Evolutionary conservation across 1,140 invertebrate species (phyloP).

Genomic region (Glomeris maerens): DNA sequence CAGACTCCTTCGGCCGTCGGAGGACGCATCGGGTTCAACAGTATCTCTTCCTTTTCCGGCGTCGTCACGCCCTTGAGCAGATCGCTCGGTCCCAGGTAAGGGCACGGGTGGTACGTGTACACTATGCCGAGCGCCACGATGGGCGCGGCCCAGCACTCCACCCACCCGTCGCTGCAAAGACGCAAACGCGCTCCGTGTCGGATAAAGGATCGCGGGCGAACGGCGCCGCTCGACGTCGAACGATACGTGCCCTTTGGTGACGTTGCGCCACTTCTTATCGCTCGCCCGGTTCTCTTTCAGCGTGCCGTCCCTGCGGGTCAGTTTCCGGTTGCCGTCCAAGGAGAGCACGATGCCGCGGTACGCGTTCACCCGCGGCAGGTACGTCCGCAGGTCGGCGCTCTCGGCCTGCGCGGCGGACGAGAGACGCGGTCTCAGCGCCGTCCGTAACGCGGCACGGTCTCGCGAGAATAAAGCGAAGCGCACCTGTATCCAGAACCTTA

Average conservation of each 20-base stretch:
- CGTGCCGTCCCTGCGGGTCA: constrained; percentile 56
- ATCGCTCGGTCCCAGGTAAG: constrained; percentile 64
- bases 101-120: constrained; percentile 82
- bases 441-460: not conserved
- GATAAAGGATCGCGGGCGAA: too few species aligned
- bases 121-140: constrained; percentile 79
- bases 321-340: constrained; percentile 76
- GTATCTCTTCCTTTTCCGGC: constrained; percentile 81
- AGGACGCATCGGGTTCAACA: constrained; percentile 79
- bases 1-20: constrained; percentile 34
- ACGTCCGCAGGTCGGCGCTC: constrained; percentile 73
- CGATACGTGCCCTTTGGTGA: constrained; percentile 45
- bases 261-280: constrained; percentile 69
- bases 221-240: not conserved
- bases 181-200: not conserved
- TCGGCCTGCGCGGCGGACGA: constrained; percentile 49
- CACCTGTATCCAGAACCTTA: constrained; percentile 82
- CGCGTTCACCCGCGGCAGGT: constrained; percentile 80
- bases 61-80: constrained; percentile 74
- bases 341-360: constrained; percentile 63
- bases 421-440: not conserved
- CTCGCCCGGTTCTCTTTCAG: constrained; percentile 27
- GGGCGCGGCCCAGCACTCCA: constrained; percentile 89
- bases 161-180: constrained; percentile 57
- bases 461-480: constrained; percentile 9